These are phyloP conservation scores for Pterostichus madidus DNA, from an alignment of 2,888 invertebrate genomes.

Conservation along the genomic window DNA sequence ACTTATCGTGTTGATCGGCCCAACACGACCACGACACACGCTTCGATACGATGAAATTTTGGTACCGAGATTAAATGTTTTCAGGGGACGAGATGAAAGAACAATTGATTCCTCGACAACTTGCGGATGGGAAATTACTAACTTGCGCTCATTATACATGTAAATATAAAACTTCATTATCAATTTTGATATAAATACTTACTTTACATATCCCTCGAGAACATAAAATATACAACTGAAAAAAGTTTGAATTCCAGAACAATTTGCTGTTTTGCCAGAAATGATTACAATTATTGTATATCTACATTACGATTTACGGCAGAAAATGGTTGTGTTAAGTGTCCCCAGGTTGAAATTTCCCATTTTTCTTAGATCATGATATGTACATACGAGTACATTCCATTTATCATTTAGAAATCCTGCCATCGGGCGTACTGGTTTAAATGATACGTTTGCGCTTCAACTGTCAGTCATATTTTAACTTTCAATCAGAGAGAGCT, in stretches of 20 bases:
- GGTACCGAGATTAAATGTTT: constrained; percentile 44
- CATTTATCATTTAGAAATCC: constrained; percentile 64
- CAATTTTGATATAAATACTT: constrained; percentile 27
- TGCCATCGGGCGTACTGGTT: constrained; percentile 62
- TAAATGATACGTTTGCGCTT: constrained; percentile 66
- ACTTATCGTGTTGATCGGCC: constrained; percentile 22
- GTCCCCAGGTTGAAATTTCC: background rate
- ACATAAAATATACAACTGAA: too few species aligned
- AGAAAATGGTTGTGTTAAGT: too few species aligned
- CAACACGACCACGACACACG: constrained; percentile 6
- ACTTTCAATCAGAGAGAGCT: constrained; percentile 65
- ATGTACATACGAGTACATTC: constrained; percentile 49
- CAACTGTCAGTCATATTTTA: constrained; percentile 67
- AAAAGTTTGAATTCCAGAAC: too few species aligned
- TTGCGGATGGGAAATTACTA: constrained; percentile 43
- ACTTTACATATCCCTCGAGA: background rate
- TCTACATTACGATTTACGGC: too few species aligned
- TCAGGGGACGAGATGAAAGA: constrained; percentile 45
- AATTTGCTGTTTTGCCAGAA: too few species aligned
- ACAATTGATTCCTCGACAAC: constrained; percentile 52
- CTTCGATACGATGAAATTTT: constrained; percentile 20
- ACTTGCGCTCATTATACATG: constrained; percentile 24
- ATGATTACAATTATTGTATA: too few species aligned
- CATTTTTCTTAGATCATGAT: constrained; percentile 38
- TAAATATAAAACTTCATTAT: constrained; percentile 42